Evolutionary conservation across 2,888 invertebrate genomes (phyloP).

Genomic region (Drosophila kambysellisi): DNA sequence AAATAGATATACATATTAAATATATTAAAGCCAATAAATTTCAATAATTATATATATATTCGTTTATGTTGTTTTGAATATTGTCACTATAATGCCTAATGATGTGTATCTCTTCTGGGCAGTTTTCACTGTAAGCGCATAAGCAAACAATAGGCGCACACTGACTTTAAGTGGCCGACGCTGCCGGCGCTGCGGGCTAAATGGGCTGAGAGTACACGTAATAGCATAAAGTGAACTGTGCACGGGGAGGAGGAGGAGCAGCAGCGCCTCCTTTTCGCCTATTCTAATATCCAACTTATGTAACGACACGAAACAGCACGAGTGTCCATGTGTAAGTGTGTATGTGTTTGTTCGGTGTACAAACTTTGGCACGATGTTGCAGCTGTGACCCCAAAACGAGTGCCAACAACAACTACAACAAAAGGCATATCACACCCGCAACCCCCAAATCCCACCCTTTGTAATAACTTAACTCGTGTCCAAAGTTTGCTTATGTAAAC

Average conservation of each 20-base stretch:
- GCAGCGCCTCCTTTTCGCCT: conserved; percentile 23
- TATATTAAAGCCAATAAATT: no score
- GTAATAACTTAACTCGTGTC: conserved; percentile 31
- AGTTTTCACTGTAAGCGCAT: conserved; percentile 40
- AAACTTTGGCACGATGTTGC: conserved; percentile 61
- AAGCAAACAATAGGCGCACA: conserved; percentile 54
- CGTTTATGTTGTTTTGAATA: not conserved
- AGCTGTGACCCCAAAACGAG: conserved; percentile 60
- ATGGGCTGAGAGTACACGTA: conserved; percentile 29
- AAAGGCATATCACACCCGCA: not conserved
- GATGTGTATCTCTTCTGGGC: not conserved
- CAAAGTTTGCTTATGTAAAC: conserved; percentile 57
- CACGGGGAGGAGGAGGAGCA: not conserved
- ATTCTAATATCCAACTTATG: conserved; percentile 63
- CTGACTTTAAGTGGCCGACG: conserved; percentile 59
- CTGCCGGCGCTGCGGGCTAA: conserved; percentile 54
- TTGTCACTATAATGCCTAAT: not conserved
- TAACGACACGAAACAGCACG: conserved; percentile 62
- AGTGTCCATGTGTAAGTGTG: not conserved
- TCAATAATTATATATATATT: no score
- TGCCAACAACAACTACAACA: conserved; percentile 7
- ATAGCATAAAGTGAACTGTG: conserved; percentile 7
- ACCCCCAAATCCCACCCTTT: not conserved
- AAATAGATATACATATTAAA: no score
- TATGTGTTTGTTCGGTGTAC: conserved; percentile 29